Evolutionary conservation across 1,140 invertebrate species (phyloP).

Genomic region (Pseudomyrmex pallidus): DNA sequence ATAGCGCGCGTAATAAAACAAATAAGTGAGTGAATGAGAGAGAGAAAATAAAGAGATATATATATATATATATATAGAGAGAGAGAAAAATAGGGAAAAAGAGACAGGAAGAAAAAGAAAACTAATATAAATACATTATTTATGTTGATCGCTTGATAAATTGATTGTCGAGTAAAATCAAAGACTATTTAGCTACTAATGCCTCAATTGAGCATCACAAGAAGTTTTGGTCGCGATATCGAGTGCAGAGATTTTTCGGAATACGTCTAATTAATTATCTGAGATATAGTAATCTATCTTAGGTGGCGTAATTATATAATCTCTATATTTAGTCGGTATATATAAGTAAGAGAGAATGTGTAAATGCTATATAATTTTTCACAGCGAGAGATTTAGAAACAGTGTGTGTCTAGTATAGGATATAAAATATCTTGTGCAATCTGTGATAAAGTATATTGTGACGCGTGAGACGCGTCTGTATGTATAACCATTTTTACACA

Average conservation of each 20-base stretch:
- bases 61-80: no score
- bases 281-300: constrained; percentile 50
- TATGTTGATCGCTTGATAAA: constrained; percentile 12
- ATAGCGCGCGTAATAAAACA: no score
- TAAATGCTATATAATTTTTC: constrained; percentile 50
- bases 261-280: constrained; percentile 48
- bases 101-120: not conserved
- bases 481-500: constrained; percentile 43
- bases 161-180: constrained; percentile 68
- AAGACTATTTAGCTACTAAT: constrained; percentile 37
- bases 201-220: constrained; percentile 43
- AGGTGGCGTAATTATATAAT: not conserved
- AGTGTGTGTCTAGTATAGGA: constrained; percentile 64
- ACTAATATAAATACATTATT: constrained; percentile 41
- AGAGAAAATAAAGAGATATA: not conserved
- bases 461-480: constrained; percentile 35
- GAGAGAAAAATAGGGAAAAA: not conserved
- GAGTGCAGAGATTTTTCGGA: constrained; percentile 31
- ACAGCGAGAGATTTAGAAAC: constrained; percentile 69
- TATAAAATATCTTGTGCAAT: constrained; percentile 76
- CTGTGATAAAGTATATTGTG: constrained; percentile 61
- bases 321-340: constrained; percentile 29
- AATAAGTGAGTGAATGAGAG: no score
- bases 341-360: not conserved
- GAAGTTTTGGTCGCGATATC: constrained; percentile 51